Evolutionary conservation across 2,113 vertebrate genomes (phyloP), one percentile per base, ranked within the genome.

Genomic region (Scatophagus argus): DNA sequence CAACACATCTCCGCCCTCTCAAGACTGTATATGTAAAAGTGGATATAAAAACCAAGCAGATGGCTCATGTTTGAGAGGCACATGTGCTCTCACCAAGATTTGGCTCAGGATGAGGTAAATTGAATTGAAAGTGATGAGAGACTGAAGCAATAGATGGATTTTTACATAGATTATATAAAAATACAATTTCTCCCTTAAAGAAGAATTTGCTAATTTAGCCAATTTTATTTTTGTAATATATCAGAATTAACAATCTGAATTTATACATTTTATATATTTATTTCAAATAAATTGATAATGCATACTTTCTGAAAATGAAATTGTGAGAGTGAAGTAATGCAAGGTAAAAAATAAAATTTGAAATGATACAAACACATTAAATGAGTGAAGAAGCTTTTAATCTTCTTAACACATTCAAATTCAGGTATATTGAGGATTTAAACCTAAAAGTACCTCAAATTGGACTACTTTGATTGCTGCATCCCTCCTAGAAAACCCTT

Each of bases 1-100:
- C 74, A 87, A 70, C 67, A 70, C 41, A 88, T 81, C 70, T 79
- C 47, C 29, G 47, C 55, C 46, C 16, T 55, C 38, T 68, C 64
- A 46, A 54, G 56, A 67, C 44, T 63, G 68, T 76, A 63, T 65
- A 65, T 61, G 74, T 58, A 58, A 80, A 76, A 34, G 31, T 55
- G 47, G 49, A 73, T 46, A 16, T 39, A 29, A 88, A 71, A 68
- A 54, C 5, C 36, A 73, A 79, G 77, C 79, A 85, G 39, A 76
- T 72, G 69, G 49, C 29, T 68, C 23, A 4, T 44, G 51, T 84
- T 77, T 71, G 41, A 56, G 39, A 75, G 38, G 52, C 55, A 39
- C 31, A 49, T 63, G 63, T 79, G 36, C 49, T 60, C 23, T 70
- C 16, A 59, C 10, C 5, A 62, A 51, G 69, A 25, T 51, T 25